Conservation (phyloP, 1,140 invertebrate genomes). For the Hylaeus volcanicus region DNA sequence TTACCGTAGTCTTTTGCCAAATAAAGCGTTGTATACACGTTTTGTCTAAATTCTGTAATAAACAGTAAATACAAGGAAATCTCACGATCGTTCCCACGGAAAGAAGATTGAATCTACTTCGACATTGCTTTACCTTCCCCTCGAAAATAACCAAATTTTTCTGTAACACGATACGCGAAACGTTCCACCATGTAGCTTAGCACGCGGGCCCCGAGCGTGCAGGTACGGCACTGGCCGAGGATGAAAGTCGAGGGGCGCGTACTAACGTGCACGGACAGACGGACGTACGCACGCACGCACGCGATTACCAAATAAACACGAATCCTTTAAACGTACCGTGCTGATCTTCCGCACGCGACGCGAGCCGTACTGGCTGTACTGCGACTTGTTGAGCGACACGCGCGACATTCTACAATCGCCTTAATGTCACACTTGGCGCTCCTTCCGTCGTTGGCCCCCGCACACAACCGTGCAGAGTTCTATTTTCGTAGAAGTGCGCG, state of each 20-base stretch:
- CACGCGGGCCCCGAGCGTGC: too few species aligned
- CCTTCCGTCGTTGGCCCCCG: conserved; percentile 30
- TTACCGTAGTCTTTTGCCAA: too few species aligned
- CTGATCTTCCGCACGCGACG: conserved; percentile 80
- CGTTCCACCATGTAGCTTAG: too few species aligned
- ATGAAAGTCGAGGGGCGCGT: background rate
- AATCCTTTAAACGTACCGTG: conserved; percentile 73
- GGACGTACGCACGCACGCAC: background rate
- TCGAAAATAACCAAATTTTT: too few species aligned
- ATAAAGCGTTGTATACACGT: too few species aligned
- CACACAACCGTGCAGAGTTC: conserved; percentile 46
- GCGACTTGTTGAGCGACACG: conserved; percentile 79
- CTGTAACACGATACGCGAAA: too few species aligned
- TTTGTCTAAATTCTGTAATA: too few species aligned
- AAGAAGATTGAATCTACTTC: too few species aligned
- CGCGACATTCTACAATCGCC: conserved; percentile 76
- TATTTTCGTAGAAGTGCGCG: conserved; percentile 61
- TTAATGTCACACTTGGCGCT: conserved; percentile 53
- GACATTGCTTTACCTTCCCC: too few species aligned
- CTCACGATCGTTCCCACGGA: too few species aligned
- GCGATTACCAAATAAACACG: conserved; percentile 1
- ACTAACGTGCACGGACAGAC: background rate
- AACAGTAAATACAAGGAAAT: too few species aligned
- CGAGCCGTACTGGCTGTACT: conserved; percentile 78
- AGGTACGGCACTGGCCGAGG: too few species aligned